Base-by-base conservation (phyloP, 2,113 vertebrate genomes). In the Phrynosoma blainvillii region DNA sequence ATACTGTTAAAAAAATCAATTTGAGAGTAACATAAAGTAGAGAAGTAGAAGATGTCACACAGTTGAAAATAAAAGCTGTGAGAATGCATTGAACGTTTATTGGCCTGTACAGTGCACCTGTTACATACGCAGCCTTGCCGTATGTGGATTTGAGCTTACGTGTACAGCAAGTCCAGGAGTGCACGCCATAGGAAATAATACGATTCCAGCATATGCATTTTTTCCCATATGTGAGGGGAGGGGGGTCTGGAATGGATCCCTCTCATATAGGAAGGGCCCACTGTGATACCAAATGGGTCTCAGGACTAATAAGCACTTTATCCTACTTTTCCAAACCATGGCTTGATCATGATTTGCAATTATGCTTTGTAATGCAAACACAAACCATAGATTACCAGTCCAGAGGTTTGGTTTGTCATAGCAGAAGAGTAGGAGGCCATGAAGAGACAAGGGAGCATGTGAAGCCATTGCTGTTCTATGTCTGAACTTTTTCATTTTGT, bases 11-110 rank as follows among this genome's bases (percentile, higher is more conserved):
- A 47, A 47, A 47, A 6, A 47, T 5, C 18, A 2, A 62, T 16
- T 62, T 62, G 84, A 85, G 74, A 89, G 12, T 65, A n/a, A 77
- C 21, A 73, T 73, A 88, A 66, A 70, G 89, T n/a, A 9, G 84
- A 74, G 30, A 84, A 83, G 52, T 71, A 47, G 7, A 73, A 32
- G 59, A 36, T 62, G 6, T 84, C 90, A 1, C 47, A 90, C 14
- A 52, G 16, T 47, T 73, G 84, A 68, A 68, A 54, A 86, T 93
- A 70, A 83, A 62, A 83, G 4, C 2, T 66, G 11, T 42, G 36
- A 21, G 86, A 90, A 79, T 25, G 21, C 52, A 77, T 8, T 30
- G 84, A 92, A 32, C 2, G 1, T 84, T 66, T 30, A 52, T n/a
- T 78, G 16, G 16, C 23, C 1, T 78, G 40, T 42, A 21, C 36